phyloP scores from a whole-genome alignment of 2,888 invertebrate genomes.

The Hololepta plana region DNA sequence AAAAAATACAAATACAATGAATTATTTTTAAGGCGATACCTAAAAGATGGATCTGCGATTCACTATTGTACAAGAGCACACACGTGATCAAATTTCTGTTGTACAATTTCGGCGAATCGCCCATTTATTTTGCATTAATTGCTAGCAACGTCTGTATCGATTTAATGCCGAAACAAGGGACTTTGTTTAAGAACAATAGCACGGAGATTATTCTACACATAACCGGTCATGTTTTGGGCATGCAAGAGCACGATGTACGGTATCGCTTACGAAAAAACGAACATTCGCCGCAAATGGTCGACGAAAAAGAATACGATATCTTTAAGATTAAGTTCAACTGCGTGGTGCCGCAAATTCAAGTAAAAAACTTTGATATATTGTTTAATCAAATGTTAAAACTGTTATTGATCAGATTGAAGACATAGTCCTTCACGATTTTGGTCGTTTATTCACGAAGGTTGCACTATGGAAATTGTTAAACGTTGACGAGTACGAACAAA shows the following conservation, averaged over 20 bases:
- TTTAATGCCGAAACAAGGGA: slow-evolving; percentile 12
- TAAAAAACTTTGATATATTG: too few relatives aligned
- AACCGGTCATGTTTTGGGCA: slow-evolving; percentile 17
- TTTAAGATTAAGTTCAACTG: too few relatives aligned
- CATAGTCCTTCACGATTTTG: slow-evolving; percentile 21
- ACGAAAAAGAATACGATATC: too few relatives aligned
- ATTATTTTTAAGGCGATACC: too few relatives aligned
- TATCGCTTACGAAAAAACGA: slow-evolving; percentile 19
- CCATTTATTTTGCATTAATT: too few relatives aligned
- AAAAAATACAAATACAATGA: too few relatives aligned
- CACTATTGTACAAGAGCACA: too few relatives aligned
- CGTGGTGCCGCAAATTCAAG: too few relatives aligned
- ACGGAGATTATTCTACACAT: slow-evolving; percentile 17
- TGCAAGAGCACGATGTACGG: slow-evolving; percentile 18
- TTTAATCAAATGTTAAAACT: too few relatives aligned
- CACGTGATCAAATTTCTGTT: slow-evolving; percentile 19
- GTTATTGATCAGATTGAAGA: slow-evolving; percentile 22
- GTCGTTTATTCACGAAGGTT: slow-evolving; percentile 20
- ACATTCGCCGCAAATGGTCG: slow-evolving; percentile 11
- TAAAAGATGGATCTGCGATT: too few relatives aligned
- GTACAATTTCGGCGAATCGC: slow-evolving; percentile 25
- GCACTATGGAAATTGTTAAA: slow-evolving; percentile 24
- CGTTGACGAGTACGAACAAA: slow-evolving; percentile 26
- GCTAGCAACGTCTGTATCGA: too few relatives aligned
- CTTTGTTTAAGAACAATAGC: slow-evolving; percentile 16